Base-by-base conservation (phyloP, 2,113 vertebrate species). In the Bagarius yarrelli region DNA sequence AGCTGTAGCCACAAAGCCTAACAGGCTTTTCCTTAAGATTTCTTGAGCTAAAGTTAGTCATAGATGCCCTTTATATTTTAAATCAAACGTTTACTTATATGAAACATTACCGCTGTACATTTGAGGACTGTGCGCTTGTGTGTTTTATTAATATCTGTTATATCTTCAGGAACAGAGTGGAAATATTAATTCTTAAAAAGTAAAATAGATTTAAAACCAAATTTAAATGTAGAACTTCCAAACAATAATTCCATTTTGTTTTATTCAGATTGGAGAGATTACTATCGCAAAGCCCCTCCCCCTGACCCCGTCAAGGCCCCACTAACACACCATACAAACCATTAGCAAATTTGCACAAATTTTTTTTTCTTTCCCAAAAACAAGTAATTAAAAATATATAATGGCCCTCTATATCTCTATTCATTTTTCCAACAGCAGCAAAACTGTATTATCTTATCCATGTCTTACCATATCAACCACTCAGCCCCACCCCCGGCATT, bases 1-100 rank as follows among this genome's bases (percentile, higher is more conserved):
- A 5, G 19, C 30, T 36, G 61, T 15, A 53, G 53, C 56, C 55
- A 32, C 55, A 18, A 25, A 25, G 25, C 25, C 27, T 19, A 69
- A 40, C 52, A 44, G 63, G 25, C 36, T 61, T 72, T 52, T 72
- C 40, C 47, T 72, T 27, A 72, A 61, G 67, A 25, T 50, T 32
- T 32, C 53, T 57, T 40, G 32, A 71, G n/a, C 3, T 16, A 71
- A 71, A n/a, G 36, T 25, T 23, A 6, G 23, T 52, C 3, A 30
- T 18, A 11, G 3, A 18, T 71, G 69, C 25, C 1, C 15, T n/a
- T n/a, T n/a, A 19, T 19, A 52, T 19, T 8, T 13, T 13, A 13
- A 11, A 19, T 52, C 69, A 71, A 52, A 52, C 30, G 44, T 70
- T 47, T 36, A 25, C 67, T n/a, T 70, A 18, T 14, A 70, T 44